phyloP scores from a whole-genome alignment of 1,140 invertebrate genomes.

The Heliconius congener region DNA sequence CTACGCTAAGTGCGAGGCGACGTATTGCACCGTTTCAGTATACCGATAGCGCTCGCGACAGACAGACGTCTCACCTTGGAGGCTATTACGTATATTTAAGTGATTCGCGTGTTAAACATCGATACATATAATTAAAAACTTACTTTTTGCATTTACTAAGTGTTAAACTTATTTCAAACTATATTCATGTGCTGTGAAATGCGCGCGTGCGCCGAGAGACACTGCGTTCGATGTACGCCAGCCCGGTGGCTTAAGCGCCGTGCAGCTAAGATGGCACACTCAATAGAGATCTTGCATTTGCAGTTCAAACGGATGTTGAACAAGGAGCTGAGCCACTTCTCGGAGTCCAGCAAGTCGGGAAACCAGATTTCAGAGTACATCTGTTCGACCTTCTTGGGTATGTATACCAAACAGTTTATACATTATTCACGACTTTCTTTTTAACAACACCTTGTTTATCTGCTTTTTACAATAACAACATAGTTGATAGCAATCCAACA shows the following conservation, averaged over 20 bases:
- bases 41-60: constrained; percentile 60
- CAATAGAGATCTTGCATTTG: constrained; percentile 80
- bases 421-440: not conserved
- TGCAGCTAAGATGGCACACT: constrained; percentile 65
- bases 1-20: constrained; percentile 40
- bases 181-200: constrained; percentile 60
- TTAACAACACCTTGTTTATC: constrained; percentile 21
- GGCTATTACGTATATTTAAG: constrained; percentile 17
- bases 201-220: constrained; percentile 70
- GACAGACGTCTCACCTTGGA: constrained; percentile 49
- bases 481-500: constrained; percentile 28
- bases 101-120: constrained; percentile 12
- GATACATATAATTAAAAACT: constrained; percentile 9
- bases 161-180: constrained; percentile 37
- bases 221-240: constrained; percentile 60
- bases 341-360: constrained; percentile 98
- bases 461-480: constrained; percentile 25
- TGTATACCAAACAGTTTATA: constrained; percentile 72
- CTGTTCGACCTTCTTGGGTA: constrained; percentile 98
- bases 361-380: constrained; percentile 99
- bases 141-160: constrained; percentile 27
- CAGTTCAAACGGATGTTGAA: constrained; percentile 99
- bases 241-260: constrained; percentile 66
- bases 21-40: constrained; percentile 55
- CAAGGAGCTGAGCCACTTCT: constrained; percentile 99